A percentile compares a stretch with the other conserved stretches of the same genome.
phyloP scores from a whole-genome alignment of 2,113 vertebrate genomes.

The Ceyx margarethae region DNA sequence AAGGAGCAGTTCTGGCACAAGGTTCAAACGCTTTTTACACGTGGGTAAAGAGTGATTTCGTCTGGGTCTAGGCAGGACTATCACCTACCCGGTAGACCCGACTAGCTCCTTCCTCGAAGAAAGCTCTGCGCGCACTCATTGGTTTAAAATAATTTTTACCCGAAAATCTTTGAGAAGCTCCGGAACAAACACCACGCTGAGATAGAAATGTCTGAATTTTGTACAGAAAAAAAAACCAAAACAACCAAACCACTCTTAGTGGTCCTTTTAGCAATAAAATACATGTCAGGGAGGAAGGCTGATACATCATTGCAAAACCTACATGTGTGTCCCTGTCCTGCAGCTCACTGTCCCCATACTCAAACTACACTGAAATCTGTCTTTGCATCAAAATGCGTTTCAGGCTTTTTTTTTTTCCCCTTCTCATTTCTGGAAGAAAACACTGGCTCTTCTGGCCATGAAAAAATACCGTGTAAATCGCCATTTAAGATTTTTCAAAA shows the following conservation, averaged over 20 bases:
- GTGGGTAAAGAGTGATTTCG: fast-evolving
- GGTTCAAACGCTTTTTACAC: neutral
- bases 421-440: neutral
- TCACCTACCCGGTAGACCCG: fast-evolving
- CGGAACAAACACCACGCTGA: neutral
- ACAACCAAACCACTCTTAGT: neutral
- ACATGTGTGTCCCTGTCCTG: neutral
- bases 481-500: conserved; percentile 6
- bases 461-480: conserved; percentile 17
- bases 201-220: neutral
- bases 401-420: neutral
- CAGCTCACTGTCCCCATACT: neutral
- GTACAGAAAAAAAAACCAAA: too few species aligned
- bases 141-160: neutral
- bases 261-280: neutral
- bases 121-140: neutral
- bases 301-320: neutral
- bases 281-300: too few species aligned
- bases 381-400: neutral
- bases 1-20: fast-evolving
- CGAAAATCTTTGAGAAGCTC: neutral
- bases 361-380: neutral
- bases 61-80: fast-evolving
- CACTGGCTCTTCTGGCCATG: neutral
- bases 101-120: neutral